Percentiles rank a stretch among this genome's conserved stretches.
Conservation (phyloP, 2,113 vertebrate genomes). For the Barnardius zonarius region DNA sequence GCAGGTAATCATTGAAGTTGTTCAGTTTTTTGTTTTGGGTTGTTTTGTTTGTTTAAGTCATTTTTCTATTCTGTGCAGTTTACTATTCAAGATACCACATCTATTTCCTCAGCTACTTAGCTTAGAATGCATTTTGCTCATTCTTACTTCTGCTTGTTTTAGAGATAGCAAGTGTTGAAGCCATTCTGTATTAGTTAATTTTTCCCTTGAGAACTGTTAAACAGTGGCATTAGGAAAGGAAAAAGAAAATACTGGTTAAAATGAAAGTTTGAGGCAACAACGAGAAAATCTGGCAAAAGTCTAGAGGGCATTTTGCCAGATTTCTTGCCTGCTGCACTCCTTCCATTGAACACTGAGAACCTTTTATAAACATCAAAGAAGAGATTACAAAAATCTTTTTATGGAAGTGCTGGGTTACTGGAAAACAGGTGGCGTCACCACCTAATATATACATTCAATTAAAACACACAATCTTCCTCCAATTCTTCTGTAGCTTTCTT, state of each 20-base stretch:
- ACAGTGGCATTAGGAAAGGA: not conserved
- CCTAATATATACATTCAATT: not conserved
- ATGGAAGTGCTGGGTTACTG: not conserved
- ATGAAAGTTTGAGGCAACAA: not conserved
- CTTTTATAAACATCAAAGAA: not conserved
- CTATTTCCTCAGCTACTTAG: not conserved
- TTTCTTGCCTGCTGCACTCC: not conserved
- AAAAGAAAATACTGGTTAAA: not conserved
- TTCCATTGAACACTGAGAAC: not conserved
- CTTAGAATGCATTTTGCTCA: not conserved
- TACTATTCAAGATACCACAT: not conserved
- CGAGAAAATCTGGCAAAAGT: not conserved
- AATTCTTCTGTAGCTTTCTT: not conserved
- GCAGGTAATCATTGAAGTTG: not conserved
- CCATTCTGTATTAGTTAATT: not conserved
- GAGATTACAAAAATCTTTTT: not conserved
- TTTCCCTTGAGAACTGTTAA: not conserved
- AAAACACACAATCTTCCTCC: not conserved
- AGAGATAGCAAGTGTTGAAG: not conserved
- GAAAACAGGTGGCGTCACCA: not conserved
- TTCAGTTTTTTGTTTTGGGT: no score
- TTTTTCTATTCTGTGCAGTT: not conserved
- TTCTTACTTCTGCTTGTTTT: not conserved
- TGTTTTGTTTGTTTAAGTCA: not conserved
- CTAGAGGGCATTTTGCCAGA: not conserved